A percentile compares a stretch with the other conserved stretches of the same genome.
Conservation (phyloP, 2,888 invertebrate species). For the Sarcophaga subvicina region DNA sequence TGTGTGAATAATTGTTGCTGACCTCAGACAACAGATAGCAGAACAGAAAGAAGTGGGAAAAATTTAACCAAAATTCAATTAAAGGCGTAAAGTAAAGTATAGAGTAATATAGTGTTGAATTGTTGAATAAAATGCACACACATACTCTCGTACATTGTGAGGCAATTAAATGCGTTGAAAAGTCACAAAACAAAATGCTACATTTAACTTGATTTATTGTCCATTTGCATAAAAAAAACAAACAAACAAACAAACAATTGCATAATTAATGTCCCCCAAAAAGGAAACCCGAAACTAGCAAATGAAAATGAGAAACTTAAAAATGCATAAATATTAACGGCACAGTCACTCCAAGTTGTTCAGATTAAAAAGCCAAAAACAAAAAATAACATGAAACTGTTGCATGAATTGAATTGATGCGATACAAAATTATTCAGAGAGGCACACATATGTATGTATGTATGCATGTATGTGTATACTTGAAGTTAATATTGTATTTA, state of each 20-base stretch:
- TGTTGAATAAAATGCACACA: slow-evolving; percentile 58
- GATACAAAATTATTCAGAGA: background rate
- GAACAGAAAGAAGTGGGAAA: background rate
- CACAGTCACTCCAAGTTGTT: background rate
- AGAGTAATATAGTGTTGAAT: background rate
- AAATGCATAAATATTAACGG: slow-evolving; percentile 16
- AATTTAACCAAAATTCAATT: slow-evolving; percentile 50
- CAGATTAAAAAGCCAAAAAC: slow-evolving; percentile 20
- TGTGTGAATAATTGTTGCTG: slow-evolving; percentile 34
- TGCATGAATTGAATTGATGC: background rate
- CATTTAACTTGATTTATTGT: slow-evolving; percentile 77
- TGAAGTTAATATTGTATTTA: background rate
- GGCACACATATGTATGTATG: background rate
- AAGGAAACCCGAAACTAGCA: slow-evolving; percentile 40
- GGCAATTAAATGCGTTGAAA: slow-evolving; percentile 70
- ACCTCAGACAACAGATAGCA: slow-evolving; percentile 48
- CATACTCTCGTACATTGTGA: slow-evolving; percentile 75
- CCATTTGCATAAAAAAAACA: slow-evolving; percentile 68
- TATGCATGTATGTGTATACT: background rate
- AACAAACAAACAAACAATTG: slow-evolving; percentile 74
- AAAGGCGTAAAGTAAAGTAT: background rate
- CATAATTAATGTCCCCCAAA: slow-evolving; percentile 72
- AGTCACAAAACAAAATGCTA: slow-evolving; percentile 70
- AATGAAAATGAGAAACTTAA: slow-evolving; percentile 32
- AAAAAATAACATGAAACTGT: background rate